Evolutionary conservation across 2,888 invertebrate genomes (phyloP).

Genomic region (Notodromas monacha): DNA sequence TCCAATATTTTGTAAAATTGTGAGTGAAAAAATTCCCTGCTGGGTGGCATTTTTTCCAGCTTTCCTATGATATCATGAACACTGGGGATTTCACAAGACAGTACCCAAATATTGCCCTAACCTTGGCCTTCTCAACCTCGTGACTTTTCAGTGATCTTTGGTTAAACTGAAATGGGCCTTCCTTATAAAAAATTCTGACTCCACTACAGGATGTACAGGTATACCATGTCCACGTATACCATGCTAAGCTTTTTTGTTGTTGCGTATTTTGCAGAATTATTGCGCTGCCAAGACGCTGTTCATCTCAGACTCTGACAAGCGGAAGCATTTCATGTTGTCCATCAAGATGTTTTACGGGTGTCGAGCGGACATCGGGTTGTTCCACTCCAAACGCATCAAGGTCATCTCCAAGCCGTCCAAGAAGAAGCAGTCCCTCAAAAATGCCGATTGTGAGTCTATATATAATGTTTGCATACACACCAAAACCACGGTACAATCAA

Average conservation of each 20-base stretch:
- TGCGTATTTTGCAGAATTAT: slow-evolving; percentile 30
- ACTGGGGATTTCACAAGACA: too few species aligned
- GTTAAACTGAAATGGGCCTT: too few species aligned
- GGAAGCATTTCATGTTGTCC: slow-evolving; percentile 95
- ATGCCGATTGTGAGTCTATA: slow-evolving; percentile 59
- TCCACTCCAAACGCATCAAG: slow-evolving; percentile 94
- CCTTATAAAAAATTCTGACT: neutral
- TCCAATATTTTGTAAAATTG: too few species aligned
- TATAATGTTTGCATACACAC: too few species aligned
- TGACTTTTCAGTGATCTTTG: too few species aligned
- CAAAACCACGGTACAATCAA: too few species aligned
- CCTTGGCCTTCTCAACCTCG: too few species aligned
- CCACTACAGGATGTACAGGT: neutral
- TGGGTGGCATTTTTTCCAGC: too few species aligned
- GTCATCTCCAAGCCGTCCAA: slow-evolving; percentile 99
- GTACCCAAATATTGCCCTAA: too few species aligned
- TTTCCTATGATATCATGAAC: too few species aligned
- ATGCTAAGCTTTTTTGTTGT: slow-evolving; percentile 1
- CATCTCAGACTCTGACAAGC: slow-evolving; percentile 93
- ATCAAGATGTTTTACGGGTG: slow-evolving; percentile 98
- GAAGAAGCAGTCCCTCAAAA: slow-evolving; percentile 95
- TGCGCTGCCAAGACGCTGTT: slow-evolving; percentile 96
- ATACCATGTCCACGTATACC: too few species aligned
- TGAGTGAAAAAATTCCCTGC: too few species aligned
- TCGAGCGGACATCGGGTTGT: slow-evolving; percentile 90